Conservation (phyloP, 2,113 vertebrate species). For the Garra rufa region DNA sequence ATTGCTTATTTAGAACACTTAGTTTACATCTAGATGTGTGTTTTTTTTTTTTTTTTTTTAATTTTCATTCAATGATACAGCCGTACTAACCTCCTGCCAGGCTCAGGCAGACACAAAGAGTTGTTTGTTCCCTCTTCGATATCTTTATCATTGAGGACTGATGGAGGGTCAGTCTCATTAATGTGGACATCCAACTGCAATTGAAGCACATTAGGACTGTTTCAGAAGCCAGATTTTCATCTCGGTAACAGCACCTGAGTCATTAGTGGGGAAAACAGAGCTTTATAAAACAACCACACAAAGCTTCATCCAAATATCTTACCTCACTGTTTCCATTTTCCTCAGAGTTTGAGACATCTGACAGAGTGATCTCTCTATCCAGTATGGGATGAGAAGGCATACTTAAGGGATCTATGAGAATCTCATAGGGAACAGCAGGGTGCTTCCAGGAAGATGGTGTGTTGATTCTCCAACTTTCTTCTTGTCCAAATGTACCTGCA, state of each 20-base stretch:
- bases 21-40: constrained; percentile 10
- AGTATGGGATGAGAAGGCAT: constrained; percentile 64
- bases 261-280: neutral
- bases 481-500: constrained; percentile 79
- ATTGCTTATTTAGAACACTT: constrained; percentile 15
- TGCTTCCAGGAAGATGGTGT: constrained; percentile 78
- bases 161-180: constrained; percentile 36
- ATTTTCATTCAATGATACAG: neutral
- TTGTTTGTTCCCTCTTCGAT: constrained; percentile 61
- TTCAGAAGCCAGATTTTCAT: constrained; percentile 17
- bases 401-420: constrained; percentile 73
- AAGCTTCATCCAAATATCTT: neutral
- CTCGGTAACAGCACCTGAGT: neutral
- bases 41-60: neutral
- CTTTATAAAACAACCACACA: neutral
- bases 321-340: constrained; percentile 31
- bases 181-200: constrained; percentile 60
- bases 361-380: constrained; percentile 32
- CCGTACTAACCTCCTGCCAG: constrained; percentile 61
- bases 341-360: constrained; percentile 40
- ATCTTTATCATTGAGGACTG: constrained; percentile 59
- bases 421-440: constrained; percentile 70
- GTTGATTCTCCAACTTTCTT: constrained; percentile 73
- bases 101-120: constrained; percentile 31
- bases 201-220: constrained; percentile 32